phyloP scores from a whole-genome alignment of 2,797 vertebrate genomes.

The Loris lydekkerianus region DNA sequence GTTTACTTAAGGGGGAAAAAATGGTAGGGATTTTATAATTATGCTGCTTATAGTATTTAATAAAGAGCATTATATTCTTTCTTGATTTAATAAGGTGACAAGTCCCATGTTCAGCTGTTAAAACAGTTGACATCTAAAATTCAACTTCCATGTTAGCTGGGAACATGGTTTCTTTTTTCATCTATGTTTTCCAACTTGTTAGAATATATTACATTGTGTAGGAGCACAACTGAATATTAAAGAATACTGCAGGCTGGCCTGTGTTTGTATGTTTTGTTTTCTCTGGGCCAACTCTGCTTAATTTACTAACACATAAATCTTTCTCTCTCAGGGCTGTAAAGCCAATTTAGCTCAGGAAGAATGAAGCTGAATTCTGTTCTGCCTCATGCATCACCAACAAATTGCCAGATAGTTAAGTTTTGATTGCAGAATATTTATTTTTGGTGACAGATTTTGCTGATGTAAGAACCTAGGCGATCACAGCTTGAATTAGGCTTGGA shows the following conservation, averaged over 20 bases:
- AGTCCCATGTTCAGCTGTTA: constrained; percentile 49
- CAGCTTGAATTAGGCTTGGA: constrained; percentile 61
- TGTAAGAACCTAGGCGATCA: constrained; percentile 76
- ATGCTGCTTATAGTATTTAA: constrained; percentile 51
- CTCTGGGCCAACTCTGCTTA: constrained; percentile 53
- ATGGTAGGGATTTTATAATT: constrained; percentile 34
- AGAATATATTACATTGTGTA: constrained; percentile 6
- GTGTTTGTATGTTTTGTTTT: constrained; percentile 50
- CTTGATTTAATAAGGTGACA: constrained; percentile 49
- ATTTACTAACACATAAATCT: constrained; percentile 81
- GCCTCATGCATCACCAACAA: constrained; percentile 76
- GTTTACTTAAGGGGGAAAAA: constrained; percentile 23
- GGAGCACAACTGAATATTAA: constrained; percentile 20
- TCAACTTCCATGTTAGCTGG: constrained; percentile 52
- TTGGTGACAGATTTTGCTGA: constrained; percentile 78
- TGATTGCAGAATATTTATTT: constrained; percentile 83
- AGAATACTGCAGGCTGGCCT: not conserved
- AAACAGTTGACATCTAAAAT: constrained; percentile 50
- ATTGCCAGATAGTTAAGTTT: constrained; percentile 80
- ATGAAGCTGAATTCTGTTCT: constrained; percentile 77
- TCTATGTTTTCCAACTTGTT: constrained; percentile 41
- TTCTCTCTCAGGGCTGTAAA: constrained; percentile 76
- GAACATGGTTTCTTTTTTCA: not conserved
- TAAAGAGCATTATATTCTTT: constrained; percentile 2
- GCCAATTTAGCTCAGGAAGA: constrained; percentile 75